Conservation (phyloP, 2,888 invertebrate species). For the Sinodicranocentrus sp. region DNA sequence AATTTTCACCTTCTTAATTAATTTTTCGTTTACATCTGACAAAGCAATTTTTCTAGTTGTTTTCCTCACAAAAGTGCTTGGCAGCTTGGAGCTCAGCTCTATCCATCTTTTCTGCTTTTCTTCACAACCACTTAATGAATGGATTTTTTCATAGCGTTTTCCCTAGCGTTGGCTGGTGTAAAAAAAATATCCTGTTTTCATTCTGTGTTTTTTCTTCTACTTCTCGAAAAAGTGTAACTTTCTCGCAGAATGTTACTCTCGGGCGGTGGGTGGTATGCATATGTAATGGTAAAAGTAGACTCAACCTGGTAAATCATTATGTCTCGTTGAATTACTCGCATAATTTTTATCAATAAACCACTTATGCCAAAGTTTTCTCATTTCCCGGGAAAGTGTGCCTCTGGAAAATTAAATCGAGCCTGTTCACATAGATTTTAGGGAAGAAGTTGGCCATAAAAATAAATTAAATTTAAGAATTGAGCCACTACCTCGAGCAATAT, state of each 20-base stretch:
- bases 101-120: constrained; percentile 44
- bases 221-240: neutral
- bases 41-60: neutral
- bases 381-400: constrained; percentile 40
- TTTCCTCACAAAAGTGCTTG: constrained; percentile 2
- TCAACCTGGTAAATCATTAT: constrained; percentile 40
- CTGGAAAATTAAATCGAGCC: constrained; percentile 50
- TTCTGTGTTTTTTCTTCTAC: neutral
- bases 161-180: neutral
- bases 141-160: neutral
- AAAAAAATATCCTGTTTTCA: too few species aligned
- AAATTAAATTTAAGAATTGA: constrained; percentile 65
- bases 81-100: neutral
- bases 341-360: constrained; percentile 55
- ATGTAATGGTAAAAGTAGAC: constrained; percentile 5
- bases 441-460: constrained; percentile 59
- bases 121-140: constrained; percentile 37
- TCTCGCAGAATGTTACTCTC: too few species aligned
- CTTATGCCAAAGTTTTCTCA: constrained; percentile 58
- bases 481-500: constrained; percentile 28
- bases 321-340: constrained; percentile 52
- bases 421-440: constrained; percentile 43
- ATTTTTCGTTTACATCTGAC: constrained; percentile 28
- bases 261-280: neutral
- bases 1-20: constrained; percentile 29